Evolutionary conservation across 2,888 invertebrate species (phyloP).

Genomic region (Drosophila prostipennis): DNA sequence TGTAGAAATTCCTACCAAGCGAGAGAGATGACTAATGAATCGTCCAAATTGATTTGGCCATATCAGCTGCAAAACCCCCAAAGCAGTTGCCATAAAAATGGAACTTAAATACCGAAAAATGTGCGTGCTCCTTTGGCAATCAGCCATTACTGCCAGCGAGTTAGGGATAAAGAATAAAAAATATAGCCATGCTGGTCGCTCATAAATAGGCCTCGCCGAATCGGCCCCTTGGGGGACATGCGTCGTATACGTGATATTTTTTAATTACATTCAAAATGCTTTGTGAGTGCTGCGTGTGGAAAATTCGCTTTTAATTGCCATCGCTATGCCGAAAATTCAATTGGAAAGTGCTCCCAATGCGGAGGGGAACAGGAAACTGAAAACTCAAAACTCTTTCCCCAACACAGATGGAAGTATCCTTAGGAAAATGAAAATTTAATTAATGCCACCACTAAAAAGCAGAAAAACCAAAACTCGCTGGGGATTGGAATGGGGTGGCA

Average conservation of each 20-base stretch:
- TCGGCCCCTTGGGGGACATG: constrained; percentile 68
- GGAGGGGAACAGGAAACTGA: constrained; percentile 15
- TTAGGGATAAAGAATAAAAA: constrained; percentile 47
- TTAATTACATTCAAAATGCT: constrained; percentile 68
- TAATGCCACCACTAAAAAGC: constrained; percentile 53
- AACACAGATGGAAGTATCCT: constrained; percentile 30
- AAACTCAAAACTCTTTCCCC: constrained; percentile 35
- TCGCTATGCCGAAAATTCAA: constrained; percentile 16
- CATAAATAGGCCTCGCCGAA: constrained; percentile 67
- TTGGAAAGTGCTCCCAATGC: constrained; percentile 25
- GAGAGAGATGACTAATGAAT: constrained; percentile 10
- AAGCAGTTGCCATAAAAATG: background rate
- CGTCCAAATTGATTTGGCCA: constrained; percentile 15
- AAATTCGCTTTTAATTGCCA: constrained; percentile 68
- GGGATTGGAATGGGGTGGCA: constrained; percentile 20
- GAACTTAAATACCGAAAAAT: constrained; percentile 18
- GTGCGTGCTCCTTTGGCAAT: constrained; percentile 54
- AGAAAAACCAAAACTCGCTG: constrained; percentile 23
- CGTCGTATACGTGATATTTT: constrained; percentile 76
- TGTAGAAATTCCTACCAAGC: background rate
- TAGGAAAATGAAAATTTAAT: constrained; percentile 65
- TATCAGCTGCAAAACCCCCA: background rate
- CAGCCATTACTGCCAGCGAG: constrained; percentile 30
- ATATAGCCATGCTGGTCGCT: constrained; percentile 45
- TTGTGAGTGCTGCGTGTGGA: constrained; percentile 43